Base-by-base conservation (phyloP, 2,888 invertebrate species). In the Euphydryas editha region DNA sequence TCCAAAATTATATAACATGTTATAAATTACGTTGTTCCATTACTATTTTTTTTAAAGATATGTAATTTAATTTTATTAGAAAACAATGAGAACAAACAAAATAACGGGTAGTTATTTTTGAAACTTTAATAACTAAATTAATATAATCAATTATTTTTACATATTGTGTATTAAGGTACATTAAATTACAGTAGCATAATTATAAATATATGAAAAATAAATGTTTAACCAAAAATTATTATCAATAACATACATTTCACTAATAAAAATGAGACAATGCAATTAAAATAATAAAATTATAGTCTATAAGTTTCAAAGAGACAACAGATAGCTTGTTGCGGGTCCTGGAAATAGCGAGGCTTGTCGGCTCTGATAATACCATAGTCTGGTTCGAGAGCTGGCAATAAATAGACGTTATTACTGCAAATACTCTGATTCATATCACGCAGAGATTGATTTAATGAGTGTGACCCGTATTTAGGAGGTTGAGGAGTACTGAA, bases 351-450 rank as follows among this genome's bases (percentile, higher is more conserved):
- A 68, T 92, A 92, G 24, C 85, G 81, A 0, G 88, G 91, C 57
- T 84, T 87, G 65, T 89, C 83, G 0, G 79, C 78, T 64, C 86
- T 81, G 0, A 74, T 72, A 18, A 93, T 88, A 2, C 93, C 93
- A 62, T 90, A 93, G 71, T 92, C 88, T 0, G 90, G 91, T 65
- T 93, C 90, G 3, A 90, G 64, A 0, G 88, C 79, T 1, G 93
- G 93, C 59, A 87, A 62, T 8, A 78, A 13, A 7, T 54, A 39
- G 49, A 44, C 58, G 59, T 72, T 75, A 20, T 63, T 73, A 20
- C 71, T 68, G 6, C 70, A 69, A 17, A 72, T 7, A 57, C 72
- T 73, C 24, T 77, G 73, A 64, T 78, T 78, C 11, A 77, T 20
- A 49, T 78, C 71, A 58, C 82, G 81, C 36, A 81, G 69, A 0